These are phyloP conservation scores for Nebria salina DNA, from an alignment of 2,888 invertebrate genomes.

Conservation along the genomic window DNA sequence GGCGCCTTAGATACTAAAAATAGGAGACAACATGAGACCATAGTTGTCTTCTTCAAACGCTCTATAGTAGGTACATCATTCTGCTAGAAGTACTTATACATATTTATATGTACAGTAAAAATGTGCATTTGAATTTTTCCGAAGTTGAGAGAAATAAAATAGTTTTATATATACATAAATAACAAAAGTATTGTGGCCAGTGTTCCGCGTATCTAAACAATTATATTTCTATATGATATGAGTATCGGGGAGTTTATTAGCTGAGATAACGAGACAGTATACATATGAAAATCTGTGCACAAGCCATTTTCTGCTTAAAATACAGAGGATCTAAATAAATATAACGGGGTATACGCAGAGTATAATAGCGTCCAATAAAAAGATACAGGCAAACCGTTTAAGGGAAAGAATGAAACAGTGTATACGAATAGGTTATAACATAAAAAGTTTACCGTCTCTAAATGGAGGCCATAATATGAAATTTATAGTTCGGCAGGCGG, in stretches of 20 bases:
- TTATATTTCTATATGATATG: too few species aligned
- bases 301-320: background rate
- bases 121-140: background rate
- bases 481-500: constrained; percentile 11
- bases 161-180: too few species aligned
- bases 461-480: constrained; percentile 20
- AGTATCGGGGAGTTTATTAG: background rate
- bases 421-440: constrained; percentile 43
- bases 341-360: constrained; percentile 29
- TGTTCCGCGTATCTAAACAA: too few species aligned
- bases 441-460: constrained; percentile 36
- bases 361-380: constrained; percentile 41
- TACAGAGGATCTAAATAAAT: constrained; percentile 43
- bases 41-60: background rate
- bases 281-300: background rate
- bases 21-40: background rate
- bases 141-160: too few species aligned
- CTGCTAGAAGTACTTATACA: background rate
- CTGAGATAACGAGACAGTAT: background rate
- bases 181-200: too few species aligned
- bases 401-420: constrained; percentile 45
- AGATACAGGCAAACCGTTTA: constrained; percentile 42
- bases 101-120: background rate
- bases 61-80: background rate
- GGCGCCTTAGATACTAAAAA: background rate